Conservation (phyloP, 37 sponge, comb jelly and placozoan species). For the Chondrilla cf. caribensis region DNA sequence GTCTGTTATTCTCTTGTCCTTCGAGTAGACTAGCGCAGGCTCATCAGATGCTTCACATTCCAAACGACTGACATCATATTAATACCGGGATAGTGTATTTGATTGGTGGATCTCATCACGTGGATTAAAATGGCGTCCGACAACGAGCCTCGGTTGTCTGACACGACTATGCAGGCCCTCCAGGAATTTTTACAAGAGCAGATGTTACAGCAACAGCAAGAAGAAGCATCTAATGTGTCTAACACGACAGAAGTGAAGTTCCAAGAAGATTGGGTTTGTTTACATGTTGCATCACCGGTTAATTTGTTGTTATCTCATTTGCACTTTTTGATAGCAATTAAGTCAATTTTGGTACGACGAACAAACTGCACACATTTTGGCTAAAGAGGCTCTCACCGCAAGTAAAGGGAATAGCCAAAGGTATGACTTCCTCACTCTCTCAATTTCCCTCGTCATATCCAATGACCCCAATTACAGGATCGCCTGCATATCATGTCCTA, state of each 20-base stretch:
- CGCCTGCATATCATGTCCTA: conserved; percentile 79
- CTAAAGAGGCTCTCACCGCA: conserved; percentile 57
- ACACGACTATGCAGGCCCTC: conserved; percentile 52
- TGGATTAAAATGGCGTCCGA: conserved; percentile 30
- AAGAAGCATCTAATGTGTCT: not conserved
- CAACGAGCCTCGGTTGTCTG: conserved; percentile 58
- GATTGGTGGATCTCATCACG: conserved; percentile 5
- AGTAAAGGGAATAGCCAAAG: not conserved
- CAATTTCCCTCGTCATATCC: not conserved
- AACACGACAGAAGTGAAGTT: not conserved
- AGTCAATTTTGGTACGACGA: conserved; percentile 91
- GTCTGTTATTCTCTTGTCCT: not conserved
- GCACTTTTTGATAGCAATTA: conserved; percentile 47
- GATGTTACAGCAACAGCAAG: not conserved
- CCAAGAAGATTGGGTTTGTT: conserved; percentile 64
- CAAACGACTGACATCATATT: not conserved
- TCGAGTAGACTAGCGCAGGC: not conserved
- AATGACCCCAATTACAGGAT: conserved; percentile 30
- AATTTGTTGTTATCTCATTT: not conserved
- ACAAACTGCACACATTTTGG: conserved; percentile 50
- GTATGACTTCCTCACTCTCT: not conserved
- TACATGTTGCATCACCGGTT: not conserved
- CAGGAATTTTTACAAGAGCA: conserved; percentile 72
- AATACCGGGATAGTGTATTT: not conserved
- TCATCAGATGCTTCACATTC: conserved; percentile 17